Evolutionary conservation across 1,140 invertebrate species (phyloP).

Genomic region (Andrena cerasifolii): DNA sequence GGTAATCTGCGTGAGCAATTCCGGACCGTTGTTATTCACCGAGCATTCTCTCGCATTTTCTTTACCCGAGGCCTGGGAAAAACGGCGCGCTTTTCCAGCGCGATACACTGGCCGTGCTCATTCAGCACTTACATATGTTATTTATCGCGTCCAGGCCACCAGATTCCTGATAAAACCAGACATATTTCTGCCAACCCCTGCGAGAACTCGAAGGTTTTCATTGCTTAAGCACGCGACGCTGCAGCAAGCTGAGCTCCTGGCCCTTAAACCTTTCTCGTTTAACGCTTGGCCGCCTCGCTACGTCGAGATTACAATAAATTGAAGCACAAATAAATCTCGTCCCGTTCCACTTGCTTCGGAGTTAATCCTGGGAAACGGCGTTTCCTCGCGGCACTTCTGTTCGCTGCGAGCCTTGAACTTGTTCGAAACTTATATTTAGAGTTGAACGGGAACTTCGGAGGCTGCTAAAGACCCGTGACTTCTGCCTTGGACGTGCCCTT

Average conservation of each 20-base stretch:
- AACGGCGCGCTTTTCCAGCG: neutral
- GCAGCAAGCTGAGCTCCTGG: neutral
- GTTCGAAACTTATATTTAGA: constrained; percentile 48
- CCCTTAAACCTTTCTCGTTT: constrained; percentile 18
- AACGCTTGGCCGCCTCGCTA: neutral
- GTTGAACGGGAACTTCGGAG: constrained; percentile 34
- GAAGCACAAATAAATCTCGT: constrained; percentile 36
- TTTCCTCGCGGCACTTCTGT: constrained; percentile 22
- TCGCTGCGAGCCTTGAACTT: constrained; percentile 7
- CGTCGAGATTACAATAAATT: constrained; percentile 21
- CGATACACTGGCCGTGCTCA: no score
- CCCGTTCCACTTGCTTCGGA: neutral
- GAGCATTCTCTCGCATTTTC: neutral
- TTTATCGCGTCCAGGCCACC: no score
- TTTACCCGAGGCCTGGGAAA: neutral
- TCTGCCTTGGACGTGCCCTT: neutral
- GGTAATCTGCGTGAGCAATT: neutral
- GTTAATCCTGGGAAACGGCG: constrained; percentile 27
- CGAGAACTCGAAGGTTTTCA: neutral
- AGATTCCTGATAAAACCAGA: no score
- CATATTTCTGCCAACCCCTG: no score
- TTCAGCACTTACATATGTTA: no score
- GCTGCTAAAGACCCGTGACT: neutral
- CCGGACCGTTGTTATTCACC: neutral
- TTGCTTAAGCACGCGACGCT: neutral